Percentiles rank a stretch among this genome's conserved stretches.
phyloP scores from a whole-genome alignment of 2,888 invertebrate species.

The Isotomurus palustris region DNA sequence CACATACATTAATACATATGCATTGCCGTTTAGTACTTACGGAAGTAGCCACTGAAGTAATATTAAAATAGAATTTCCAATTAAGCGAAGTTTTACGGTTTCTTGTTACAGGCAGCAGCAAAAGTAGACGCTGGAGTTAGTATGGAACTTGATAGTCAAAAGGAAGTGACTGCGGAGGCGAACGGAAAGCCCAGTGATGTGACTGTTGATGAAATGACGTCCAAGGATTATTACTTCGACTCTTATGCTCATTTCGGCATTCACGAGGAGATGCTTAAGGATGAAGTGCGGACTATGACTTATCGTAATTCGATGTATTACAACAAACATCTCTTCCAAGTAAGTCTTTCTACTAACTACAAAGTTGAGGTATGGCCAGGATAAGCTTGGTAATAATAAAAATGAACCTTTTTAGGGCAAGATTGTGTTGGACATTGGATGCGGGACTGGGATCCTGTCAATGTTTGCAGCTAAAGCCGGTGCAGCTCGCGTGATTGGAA shows the following conservation, averaged over 20 bases:
- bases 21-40: too few relatives aligned
- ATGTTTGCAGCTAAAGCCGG: conserved; percentile 99
- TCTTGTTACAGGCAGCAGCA: background rate
- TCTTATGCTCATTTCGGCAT: conserved; percentile 99
- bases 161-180: conserved; percentile 14
- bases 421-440: conserved; percentile 93
- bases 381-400: too few relatives aligned
- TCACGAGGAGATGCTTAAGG: conserved; percentile 99
- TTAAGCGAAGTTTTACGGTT: background rate
- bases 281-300: conserved; percentile 95
- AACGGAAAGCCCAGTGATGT: conserved; percentile 50
- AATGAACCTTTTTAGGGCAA: conserved; percentile 60
- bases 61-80: too few relatives aligned
- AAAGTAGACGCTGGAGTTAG: conserved; percentile 9
- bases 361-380: too few relatives aligned
- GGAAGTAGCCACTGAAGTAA: too few relatives aligned
- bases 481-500: conserved; percentile 88
- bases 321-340: conserved; percentile 94
- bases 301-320: conserved; percentile 99
- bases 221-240: conserved; percentile 99
- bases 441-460: conserved; percentile 96
- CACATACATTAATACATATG: too few relatives aligned
- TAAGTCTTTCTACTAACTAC: conserved; percentile 40
- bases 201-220: conserved; percentile 94
- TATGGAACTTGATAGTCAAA: conserved; percentile 35